Base-by-base conservation (phyloP, 2,797 vertebrate species). In the Xyrichtys novacula region DNA sequence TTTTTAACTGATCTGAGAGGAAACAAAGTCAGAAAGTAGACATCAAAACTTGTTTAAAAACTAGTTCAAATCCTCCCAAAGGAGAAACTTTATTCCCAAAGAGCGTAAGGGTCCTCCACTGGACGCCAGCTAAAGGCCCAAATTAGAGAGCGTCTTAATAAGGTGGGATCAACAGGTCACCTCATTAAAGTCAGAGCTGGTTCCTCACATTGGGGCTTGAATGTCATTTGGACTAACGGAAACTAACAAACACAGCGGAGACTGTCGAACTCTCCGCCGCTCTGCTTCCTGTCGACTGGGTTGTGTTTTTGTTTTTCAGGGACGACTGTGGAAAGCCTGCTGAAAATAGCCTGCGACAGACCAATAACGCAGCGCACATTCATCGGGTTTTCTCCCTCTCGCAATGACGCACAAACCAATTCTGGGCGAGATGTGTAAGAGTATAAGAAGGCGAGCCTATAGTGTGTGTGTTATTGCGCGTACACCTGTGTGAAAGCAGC, bases 321-420 rank as follows among this genome's bases (percentile, higher is more conserved):
- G 28, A 58, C 43, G 19, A 12, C 6, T 39, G 31, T 20, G 32
- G 49, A 40, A 48, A 38, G 20, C 5, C 52, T 14, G 32, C 49
- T 66, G 42, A 72, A 80, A 85, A 78, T 70, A 69, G 70, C 54
- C 54, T 63, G 71, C 40, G 75, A 73, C 75, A 75, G 53, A 63
- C 68, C 69, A 60, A 74, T 70, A 59, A 60, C 22, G 20, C 49
- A 34, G 25, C 17, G 4, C 65, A 44, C 38, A 48, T 56, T 73
- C 64, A 44, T 5, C 25, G 5, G 38, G 40, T 54, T 71, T 74
- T 67, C 44, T 49, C 49, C 71, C 34, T 56, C 50, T 32, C 59
- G n/a, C 39, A 50, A 3, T 80, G 81, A 80, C 16, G 52, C 65
- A 82, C 63, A 42, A 52, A 40, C 65, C 4, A 14, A 20, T 16